Evolutionary conservation across 1,140 invertebrate species (phyloP).

Genomic region (Drosophila asahinai): DNA sequence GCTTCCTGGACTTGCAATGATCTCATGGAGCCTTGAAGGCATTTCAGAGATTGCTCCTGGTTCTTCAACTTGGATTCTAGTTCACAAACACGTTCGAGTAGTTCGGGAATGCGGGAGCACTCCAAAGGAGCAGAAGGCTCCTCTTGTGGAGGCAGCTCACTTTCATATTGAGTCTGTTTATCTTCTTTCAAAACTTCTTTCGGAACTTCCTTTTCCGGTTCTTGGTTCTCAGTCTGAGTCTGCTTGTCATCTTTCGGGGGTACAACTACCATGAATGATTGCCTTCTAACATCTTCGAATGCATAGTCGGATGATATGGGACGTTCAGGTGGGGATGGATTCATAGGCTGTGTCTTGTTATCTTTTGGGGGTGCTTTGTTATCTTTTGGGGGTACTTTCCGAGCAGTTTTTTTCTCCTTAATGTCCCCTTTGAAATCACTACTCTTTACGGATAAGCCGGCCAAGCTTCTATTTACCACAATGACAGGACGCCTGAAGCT

Average conservation of each 20-base stretch:
- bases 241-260: no score
- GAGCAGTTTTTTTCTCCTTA: no score
- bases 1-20: background rate
- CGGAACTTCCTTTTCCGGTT: background rate
- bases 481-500: constrained; percentile 13
- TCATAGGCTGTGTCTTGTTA: no score
- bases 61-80: constrained; percentile 10
- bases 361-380: no score
- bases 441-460: background rate
- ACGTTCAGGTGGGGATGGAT: no score
- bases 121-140: background rate
- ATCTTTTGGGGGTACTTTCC: no score
- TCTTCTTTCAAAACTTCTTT: background rate
- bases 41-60: constrained; percentile 12
- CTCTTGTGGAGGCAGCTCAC: background rate
- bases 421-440: no score
- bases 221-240: no score
- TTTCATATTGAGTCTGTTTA: constrained; percentile 10
- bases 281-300: no score
- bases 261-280: no score
- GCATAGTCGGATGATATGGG: no score
- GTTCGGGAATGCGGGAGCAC: background rate
- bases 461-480: background rate
- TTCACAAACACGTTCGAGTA: constrained; percentile 8
- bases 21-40: constrained; percentile 10